phyloP scores from a whole-genome alignment of 2,797 vertebrate species.

The Pagetopsis macropterus region DNA sequence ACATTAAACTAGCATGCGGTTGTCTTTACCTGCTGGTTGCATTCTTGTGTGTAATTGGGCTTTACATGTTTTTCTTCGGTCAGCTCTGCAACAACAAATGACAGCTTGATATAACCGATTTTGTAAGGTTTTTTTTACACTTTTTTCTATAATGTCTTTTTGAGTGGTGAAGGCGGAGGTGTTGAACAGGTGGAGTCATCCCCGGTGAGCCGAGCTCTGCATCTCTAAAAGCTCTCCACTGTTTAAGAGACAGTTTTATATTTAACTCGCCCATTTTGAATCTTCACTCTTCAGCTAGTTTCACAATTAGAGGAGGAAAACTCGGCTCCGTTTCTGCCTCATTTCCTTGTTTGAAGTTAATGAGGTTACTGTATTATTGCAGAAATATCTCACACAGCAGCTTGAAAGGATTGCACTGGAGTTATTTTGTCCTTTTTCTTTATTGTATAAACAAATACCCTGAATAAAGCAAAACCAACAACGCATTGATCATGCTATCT shows the following conservation, averaged over 20 bases:
- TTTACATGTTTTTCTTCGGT: not conserved
- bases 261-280: conserved; percentile 60
- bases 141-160: conserved; percentile 12
- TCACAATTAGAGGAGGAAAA: conserved; percentile 46
- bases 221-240: conserved; percentile 30
- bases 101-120: conserved; percentile 20
- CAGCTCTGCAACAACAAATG: conserved; percentile 9
- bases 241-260: conserved; percentile 63
- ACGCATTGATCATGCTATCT: conserved; percentile 28
- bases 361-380: conserved; percentile 57
- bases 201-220: conserved; percentile 32
- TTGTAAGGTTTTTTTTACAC: not conserved
- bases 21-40: conserved; percentile 26
- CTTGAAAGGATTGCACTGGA: conserved; percentile 38
- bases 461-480: conserved; percentile 33
- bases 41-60: conserved; percentile 26
- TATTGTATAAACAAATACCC: conserved; percentile 46
- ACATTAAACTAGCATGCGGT: conserved; percentile 15
- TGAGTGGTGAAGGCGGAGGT: conserved; percentile 32
- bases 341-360: conserved; percentile 64
- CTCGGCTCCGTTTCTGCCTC: conserved; percentile 52
- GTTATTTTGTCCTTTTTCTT: conserved; percentile 28
- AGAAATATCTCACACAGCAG: conserved; percentile 43
- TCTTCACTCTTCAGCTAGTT: conserved; percentile 38
- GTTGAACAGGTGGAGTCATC: conserved; percentile 61